Percentiles rank a stretch among this genome's conserved stretches.
phyloP scores from a whole-genome alignment of 2,888 invertebrate species.

The Flexamia atlantica region DNA sequence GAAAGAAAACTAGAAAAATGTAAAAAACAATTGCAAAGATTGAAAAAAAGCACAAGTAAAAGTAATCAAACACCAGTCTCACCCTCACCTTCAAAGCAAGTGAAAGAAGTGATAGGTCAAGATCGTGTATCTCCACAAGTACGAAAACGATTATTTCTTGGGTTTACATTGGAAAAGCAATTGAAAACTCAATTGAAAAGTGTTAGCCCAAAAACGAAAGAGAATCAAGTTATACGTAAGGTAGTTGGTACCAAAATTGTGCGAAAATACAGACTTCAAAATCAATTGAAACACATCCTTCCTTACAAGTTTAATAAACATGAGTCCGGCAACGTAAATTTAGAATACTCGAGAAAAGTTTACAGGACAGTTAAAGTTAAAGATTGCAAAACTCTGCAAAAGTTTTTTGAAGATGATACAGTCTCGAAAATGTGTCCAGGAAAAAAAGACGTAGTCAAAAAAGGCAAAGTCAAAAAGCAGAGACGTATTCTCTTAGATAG shows the following conservation, averaged over 20 bases:
- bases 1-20: not conserved
- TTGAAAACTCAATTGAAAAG: not conserved
- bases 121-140: not conserved
- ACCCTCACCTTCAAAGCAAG: not conserved
- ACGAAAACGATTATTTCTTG: not conserved
- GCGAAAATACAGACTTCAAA: not conserved
- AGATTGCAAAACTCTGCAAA: not conserved
- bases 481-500: not conserved
- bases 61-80: not conserved
- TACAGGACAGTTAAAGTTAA: not conserved
- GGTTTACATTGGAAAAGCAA: not conserved
- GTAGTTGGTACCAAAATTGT: not conserved
- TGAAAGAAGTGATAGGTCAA: not conserved
- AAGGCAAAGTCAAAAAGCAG: constrained; percentile 9
- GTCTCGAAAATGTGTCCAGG: not conserved
- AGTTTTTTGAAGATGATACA: not conserved
- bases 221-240: not conserved
- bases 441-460: not conserved
- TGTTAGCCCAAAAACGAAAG: not conserved
- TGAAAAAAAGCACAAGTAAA: not conserved
- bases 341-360: not conserved
- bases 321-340: not conserved
- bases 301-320: not conserved
- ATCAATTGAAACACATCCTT: not conserved
- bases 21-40: not conserved